These are phyloP conservation scores for Ariolimax columbianus DNA, from an alignment of 2,888 invertebrate genomes.

Conservation along the genomic window DNA sequence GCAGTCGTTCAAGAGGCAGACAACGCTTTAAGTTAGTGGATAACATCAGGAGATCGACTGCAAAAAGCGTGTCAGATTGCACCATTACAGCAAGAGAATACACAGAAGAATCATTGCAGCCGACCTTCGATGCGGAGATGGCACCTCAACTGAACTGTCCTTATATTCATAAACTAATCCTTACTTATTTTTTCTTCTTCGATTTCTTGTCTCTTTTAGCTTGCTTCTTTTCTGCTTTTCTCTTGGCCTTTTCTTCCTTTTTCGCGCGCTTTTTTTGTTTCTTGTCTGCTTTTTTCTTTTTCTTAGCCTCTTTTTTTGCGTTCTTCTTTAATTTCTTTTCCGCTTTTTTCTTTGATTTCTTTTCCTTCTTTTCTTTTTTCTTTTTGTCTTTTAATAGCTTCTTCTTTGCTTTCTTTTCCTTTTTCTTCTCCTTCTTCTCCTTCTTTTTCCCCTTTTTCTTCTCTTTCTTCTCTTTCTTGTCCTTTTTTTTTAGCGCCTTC, in stretches of 20 bases:
- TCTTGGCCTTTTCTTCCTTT: not conserved
- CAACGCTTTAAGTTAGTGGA: too few species aligned
- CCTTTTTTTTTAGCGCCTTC: not conserved
- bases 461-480: not conserved
- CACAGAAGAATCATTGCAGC: too few species aligned
- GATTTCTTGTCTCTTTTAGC: too few species aligned
- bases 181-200: too few species aligned
- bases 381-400: not conserved
- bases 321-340: not conserved
- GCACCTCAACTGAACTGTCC: too few species aligned
- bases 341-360: not conserved
- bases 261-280: not conserved
- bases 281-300: not conserved
- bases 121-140: too few species aligned
- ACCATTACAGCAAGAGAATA: too few species aligned
- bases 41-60: too few species aligned
- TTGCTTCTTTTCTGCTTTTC: not conserved
- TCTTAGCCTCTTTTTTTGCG: not conserved
- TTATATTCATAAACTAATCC: too few species aligned
- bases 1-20: too few species aligned
- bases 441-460: not conserved
- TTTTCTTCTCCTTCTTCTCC: not conserved
- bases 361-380: not conserved
- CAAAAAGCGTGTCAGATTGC: too few species aligned
- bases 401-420: not conserved